phyloP scores from a whole-genome alignment of 2,113 vertebrate genomes.

The Pholis gunnellus region DNA sequence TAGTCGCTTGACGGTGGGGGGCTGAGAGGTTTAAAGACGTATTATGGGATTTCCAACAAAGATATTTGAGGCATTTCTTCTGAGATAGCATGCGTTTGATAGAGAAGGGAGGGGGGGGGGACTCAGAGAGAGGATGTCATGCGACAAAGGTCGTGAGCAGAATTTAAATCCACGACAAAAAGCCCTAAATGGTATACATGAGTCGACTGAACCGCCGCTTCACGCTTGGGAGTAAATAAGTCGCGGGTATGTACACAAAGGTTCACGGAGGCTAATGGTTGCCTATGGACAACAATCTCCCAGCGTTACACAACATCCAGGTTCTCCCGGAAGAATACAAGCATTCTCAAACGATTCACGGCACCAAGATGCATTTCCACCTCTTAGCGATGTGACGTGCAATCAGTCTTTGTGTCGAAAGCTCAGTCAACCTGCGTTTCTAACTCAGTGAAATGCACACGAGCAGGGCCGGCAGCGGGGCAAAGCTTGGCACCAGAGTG shows the following conservation, averaged over 20 bases:
- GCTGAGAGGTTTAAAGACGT: conserved; percentile 52
- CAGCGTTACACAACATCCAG: conserved; percentile 29
- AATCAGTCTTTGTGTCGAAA: conserved; percentile 47
- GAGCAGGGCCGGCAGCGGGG: conserved; percentile 40
- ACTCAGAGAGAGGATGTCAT: conserved; percentile 9
- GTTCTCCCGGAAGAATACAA: conserved; percentile 45
- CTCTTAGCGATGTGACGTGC: conserved; percentile 24
- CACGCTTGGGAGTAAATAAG: conserved; percentile 52
- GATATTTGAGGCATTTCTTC: conserved; percentile 34
- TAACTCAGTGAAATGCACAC: conserved; percentile 25
- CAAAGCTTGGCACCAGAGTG: conserved; percentile 35
- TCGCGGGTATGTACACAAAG: conserved; percentile 30
- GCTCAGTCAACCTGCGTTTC: conserved; percentile 32
- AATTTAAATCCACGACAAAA: conserved; percentile 37
- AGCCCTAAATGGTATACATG: conserved; percentile 36
- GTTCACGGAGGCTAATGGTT: conserved; percentile 37
- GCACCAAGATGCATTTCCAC: conserved; percentile 30
- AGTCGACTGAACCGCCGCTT: conserved; percentile 46
- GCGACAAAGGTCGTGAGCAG: conserved; percentile 36
- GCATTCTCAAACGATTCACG: conserved; percentile 43
- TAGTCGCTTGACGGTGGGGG: conserved; percentile 37
- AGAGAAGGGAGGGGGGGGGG: neutral
- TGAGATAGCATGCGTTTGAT: conserved; percentile 29
- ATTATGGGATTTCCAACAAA: conserved; percentile 58
- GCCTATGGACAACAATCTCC: conserved; percentile 54